A percentile compares a stretch with the other conserved stretches of the same genome.
These are phyloP conservation scores for Phalangium opilio DNA, from an alignment of 2,888 invertebrate species.

Conservation along the genomic window DNA sequence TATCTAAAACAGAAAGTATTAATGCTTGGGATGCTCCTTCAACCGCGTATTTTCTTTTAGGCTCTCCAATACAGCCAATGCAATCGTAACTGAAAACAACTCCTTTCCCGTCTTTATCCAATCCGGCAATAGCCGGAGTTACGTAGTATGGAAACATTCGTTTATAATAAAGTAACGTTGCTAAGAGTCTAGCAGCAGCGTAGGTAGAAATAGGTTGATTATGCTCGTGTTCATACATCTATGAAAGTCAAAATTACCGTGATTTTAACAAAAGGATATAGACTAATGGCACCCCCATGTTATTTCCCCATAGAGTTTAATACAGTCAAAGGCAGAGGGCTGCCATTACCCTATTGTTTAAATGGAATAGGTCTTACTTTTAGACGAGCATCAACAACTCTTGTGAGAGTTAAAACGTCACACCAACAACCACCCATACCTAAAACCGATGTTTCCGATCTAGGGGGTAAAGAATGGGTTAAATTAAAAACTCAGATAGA, in stretches of 20 bases:
- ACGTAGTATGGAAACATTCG: slow-evolving; percentile 98
- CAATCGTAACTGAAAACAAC: slow-evolving; percentile 94
- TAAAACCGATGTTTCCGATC: slow-evolving; percentile 65
- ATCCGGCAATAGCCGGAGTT: slow-evolving; percentile 79
- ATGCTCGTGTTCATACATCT: slow-evolving; percentile 89
- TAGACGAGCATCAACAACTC: slow-evolving; percentile 66
- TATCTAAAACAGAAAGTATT: slow-evolving; percentile 87
- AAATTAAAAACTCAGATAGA: no score
- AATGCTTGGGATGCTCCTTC: slow-evolving; percentile 67
- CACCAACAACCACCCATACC: slow-evolving; percentile 96
- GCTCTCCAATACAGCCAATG: slow-evolving; percentile 81
- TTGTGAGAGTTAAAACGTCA: slow-evolving; percentile 78
- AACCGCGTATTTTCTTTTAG: slow-evolving; percentile 51
- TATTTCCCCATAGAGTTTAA: no score
- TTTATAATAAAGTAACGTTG: slow-evolving; percentile 86
- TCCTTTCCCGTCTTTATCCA: slow-evolving; percentile 82
- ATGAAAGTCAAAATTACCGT: slow-evolving; percentile 12
- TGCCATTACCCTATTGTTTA: no score
- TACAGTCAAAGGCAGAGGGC: no score
- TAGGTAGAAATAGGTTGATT: slow-evolving; percentile 80
- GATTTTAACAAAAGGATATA: not conserved
- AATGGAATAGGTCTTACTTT: no score
- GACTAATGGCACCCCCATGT: no score
- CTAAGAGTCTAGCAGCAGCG: slow-evolving; percentile 87
- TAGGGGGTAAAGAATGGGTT: slow-evolving; percentile 23